These are phyloP conservation scores for Benthosema pterotum DNA, from an alignment of 2,797 vertebrate genomes.

Conservation along the genomic window DNA sequence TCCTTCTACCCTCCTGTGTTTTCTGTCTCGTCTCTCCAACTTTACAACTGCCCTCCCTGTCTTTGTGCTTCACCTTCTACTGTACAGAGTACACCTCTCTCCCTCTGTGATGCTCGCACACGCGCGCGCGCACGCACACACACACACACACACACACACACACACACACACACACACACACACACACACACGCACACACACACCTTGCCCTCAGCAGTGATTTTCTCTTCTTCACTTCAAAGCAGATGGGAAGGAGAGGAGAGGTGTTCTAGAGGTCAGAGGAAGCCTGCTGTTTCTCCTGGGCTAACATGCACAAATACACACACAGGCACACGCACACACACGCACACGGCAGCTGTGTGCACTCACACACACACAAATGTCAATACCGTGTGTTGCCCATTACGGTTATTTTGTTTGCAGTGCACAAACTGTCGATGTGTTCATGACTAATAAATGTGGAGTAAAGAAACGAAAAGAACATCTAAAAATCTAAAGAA, in stretches of 20 bases:
- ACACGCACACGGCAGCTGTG: too few species aligned
- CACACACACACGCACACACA: neutral
- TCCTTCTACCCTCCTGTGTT: too few species aligned
- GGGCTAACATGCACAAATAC: neutral
- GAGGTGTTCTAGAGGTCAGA: conserved; percentile 15
- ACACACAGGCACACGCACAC: neutral
- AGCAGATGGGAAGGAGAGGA: conserved; percentile 16
- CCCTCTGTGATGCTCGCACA: conserved; percentile 16
- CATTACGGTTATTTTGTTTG: too few species aligned
- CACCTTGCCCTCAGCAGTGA: conserved; percentile 1
- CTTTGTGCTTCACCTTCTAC: neutral
- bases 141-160: neutral
- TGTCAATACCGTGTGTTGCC: too few species aligned
- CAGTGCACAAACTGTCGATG: too few species aligned
- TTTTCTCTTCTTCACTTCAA: conserved; percentile 9
- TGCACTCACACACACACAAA: too few species aligned
- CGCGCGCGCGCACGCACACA: neutral
- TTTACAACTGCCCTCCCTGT: neutral
- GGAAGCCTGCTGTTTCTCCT: conserved; percentile 6
- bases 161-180: neutral
- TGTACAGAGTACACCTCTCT: conserved; percentile 1
- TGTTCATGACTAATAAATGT: too few species aligned
- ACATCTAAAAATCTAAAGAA: too few species aligned
- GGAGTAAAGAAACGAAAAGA: too few species aligned
- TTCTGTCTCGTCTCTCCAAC: neutral